Conservation (phyloP, 1,140 invertebrate species). For the Drosophila sucinea region DNA sequence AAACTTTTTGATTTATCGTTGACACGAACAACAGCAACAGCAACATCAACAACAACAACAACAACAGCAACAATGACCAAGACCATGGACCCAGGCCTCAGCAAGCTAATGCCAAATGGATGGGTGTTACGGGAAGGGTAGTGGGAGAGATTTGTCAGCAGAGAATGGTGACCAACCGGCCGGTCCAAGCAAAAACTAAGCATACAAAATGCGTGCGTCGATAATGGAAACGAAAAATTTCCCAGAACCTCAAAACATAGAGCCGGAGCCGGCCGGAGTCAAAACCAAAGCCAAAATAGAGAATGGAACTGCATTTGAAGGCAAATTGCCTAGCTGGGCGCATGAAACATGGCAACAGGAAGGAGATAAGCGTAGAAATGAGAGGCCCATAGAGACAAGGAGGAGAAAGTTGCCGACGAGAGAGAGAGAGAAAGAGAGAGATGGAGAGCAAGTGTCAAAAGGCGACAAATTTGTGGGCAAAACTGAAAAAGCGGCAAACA, state of each 20-base stretch:
- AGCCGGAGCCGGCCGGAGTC: not conserved
- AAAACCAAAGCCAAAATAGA: not conserved
- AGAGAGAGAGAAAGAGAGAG: not conserved
- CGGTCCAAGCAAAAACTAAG: slow-evolving; percentile 44
- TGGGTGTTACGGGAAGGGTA: not conserved
- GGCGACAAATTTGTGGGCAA: slow-evolving; percentile 53
- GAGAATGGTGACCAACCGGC: slow-evolving; percentile 19
- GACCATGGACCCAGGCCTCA: slow-evolving; percentile 27
- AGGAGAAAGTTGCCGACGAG: not conserved
- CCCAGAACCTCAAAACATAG: not conserved
- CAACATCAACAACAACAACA: slow-evolving; percentile 6
- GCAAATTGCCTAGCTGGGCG: slow-evolving; percentile 47
- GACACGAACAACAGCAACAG: slow-evolving; percentile 62
- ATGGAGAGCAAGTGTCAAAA: not conserved
- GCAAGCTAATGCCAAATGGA: not conserved
- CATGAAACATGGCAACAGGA: slow-evolving; percentile 9
- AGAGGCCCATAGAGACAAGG: slow-evolving; percentile 26
- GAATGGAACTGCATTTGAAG: slow-evolving; percentile 37
- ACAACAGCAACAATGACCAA: slow-evolving; percentile 27
- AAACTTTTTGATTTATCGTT: slow-evolving; percentile 80
- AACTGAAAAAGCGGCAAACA: slow-evolving; percentile 34
- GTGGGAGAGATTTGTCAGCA: slow-evolving; percentile 15
- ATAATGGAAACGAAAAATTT: slow-evolving; percentile 28
- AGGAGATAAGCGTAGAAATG: slow-evolving; percentile 28
- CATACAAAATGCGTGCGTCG: slow-evolving; percentile 55